Conservation (phyloP, 2,797 vertebrate species). For the Champsocephalus esox region DNA sequence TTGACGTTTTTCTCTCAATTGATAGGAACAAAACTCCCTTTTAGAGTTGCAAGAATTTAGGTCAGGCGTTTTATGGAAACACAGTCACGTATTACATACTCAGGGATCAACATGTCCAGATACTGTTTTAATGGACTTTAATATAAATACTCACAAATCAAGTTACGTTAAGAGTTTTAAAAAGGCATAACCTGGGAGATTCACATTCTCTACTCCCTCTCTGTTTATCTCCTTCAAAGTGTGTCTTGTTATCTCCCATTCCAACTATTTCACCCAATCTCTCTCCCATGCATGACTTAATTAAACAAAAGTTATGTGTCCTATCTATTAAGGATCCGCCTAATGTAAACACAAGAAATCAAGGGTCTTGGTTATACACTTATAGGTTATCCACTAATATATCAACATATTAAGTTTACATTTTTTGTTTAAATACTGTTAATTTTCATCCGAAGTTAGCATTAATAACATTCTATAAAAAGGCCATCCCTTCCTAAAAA, state of each 20-base stretch:
- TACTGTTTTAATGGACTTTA: neutral
- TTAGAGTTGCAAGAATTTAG: neutral
- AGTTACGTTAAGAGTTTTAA: neutral
- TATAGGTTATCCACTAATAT: neutral
- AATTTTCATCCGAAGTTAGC: neutral
- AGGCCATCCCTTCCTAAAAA: neutral
- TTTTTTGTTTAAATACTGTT: too few relatives aligned
- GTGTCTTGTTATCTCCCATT: neutral
- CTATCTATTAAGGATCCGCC: neutral
- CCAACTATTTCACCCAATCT: neutral
- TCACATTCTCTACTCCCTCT: conserved; percentile 2
- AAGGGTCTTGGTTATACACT: neutral
- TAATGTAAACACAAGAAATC: neutral
- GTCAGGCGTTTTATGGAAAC: neutral
- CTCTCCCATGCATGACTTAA: neutral
- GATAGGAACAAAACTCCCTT: conserved; percentile 1
- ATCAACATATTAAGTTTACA: too few relatives aligned
- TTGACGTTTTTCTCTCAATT: neutral
- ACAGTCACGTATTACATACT: neutral
- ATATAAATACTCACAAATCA: neutral
- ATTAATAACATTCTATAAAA: neutral
- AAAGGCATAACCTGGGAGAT: neutral
- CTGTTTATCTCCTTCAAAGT: neutral
- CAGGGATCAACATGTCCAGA: neutral
- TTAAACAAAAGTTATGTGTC: conserved; percentile 8